phyloP scores from a whole-genome alignment of 2,888 invertebrate species.

The Luffia ferchaultella region DNA sequence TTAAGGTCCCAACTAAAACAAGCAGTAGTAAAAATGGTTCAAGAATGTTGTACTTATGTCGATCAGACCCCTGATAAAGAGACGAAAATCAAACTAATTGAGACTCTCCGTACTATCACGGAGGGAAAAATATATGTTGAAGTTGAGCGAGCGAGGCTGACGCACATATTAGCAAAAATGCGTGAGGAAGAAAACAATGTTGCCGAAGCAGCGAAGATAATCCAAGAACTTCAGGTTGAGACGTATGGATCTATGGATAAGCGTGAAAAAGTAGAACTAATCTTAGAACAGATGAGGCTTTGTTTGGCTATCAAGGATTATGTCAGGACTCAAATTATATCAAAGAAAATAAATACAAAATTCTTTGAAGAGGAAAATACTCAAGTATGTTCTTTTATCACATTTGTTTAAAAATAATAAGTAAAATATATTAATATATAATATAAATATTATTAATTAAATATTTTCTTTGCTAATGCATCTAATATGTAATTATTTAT shows the following conservation, averaged over 20 bases:
- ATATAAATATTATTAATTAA: too few relatives aligned
- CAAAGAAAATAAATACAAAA: slow-evolving; percentile 97
- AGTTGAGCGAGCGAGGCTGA: slow-evolving; percentile 95
- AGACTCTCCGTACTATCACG: slow-evolving; percentile 92
- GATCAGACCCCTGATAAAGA: slow-evolving; percentile 92
- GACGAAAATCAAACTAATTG: slow-evolving; percentile 91
- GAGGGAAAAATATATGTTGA: slow-evolving; percentile 99
- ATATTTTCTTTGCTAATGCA: too few relatives aligned
- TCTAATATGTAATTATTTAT: too few relatives aligned
- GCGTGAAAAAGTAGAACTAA: slow-evolving; percentile 94
- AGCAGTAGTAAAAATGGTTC: slow-evolving; percentile 96
- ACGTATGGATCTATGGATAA: slow-evolving; percentile 99
- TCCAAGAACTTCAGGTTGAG: slow-evolving; percentile 94
- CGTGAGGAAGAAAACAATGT: slow-evolving; percentile 86
- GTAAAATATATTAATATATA: too few relatives aligned
- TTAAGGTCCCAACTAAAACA: slow-evolving; percentile 90
- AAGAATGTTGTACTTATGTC: slow-evolving; percentile 93
- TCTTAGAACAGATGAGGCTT: slow-evolving; percentile 98
- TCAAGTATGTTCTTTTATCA: slow-evolving; percentile 46
- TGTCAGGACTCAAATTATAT: slow-evolving; percentile 97
- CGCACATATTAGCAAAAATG: slow-evolving; percentile 87
- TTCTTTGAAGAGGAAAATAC: slow-evolving; percentile 91
- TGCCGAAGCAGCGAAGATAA: slow-evolving; percentile 89
- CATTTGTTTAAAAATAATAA: background rate
- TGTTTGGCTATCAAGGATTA: slow-evolving; percentile 96